These are phyloP conservation scores for Terebella lapidaria DNA, from an alignment of 2,888 invertebrate genomes.

Conservation along the genomic window DNA sequence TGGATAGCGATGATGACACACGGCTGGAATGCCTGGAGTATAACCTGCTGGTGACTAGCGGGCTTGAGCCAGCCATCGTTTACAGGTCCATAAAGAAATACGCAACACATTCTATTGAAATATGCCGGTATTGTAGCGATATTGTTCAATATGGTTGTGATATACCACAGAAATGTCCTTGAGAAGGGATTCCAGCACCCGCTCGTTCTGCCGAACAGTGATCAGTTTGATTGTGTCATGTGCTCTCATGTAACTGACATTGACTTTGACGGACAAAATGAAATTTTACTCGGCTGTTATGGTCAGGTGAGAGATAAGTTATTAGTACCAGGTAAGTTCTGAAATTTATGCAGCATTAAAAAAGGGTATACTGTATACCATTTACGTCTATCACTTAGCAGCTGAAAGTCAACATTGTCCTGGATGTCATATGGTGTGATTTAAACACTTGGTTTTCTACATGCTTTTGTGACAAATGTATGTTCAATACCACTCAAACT, in stretches of 20 bases:
- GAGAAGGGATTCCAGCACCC: constrained; percentile 40
- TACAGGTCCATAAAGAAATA: too few species aligned
- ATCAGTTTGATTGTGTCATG: constrained; percentile 61
- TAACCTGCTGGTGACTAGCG: constrained; percentile 61
- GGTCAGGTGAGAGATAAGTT: constrained; percentile 61
- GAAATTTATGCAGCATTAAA: too few species aligned
- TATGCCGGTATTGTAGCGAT: neutral
- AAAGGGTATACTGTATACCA: too few species aligned
- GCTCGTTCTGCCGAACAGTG: constrained; percentile 54
- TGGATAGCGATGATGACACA: constrained; percentile 13
- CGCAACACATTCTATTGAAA: constrained; percentile 19
- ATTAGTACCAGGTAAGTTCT: too few species aligned
- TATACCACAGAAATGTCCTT: constrained; percentile 28
- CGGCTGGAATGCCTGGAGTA: constrained; percentile 8
- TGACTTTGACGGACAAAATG: constrained; percentile 67
- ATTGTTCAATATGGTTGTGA: neutral
- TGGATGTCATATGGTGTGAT: too few species aligned
- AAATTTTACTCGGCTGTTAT: constrained; percentile 67
- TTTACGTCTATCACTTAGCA: too few species aligned
- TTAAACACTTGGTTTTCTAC: too few species aligned
- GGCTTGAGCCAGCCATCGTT: constrained; percentile 59
- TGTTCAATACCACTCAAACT: too few species aligned
- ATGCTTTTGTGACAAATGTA: too few species aligned
- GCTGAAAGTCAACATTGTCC: too few species aligned
- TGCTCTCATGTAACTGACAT: constrained; percentile 65